phyloP scores from a whole-genome alignment of 2,888 invertebrate species.

The Macaria notata region DNA sequence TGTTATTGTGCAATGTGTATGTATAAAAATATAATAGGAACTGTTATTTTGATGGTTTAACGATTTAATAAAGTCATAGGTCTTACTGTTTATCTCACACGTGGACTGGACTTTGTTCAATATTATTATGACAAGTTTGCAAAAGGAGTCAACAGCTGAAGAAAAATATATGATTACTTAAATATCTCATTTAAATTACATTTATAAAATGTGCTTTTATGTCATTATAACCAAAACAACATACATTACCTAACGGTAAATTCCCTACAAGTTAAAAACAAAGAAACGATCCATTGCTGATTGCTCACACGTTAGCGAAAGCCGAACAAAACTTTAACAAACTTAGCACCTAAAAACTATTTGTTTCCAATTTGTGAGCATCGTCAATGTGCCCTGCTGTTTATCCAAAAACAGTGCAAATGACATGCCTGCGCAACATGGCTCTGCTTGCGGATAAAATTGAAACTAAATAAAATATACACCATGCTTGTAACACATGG shows the following conservation, averaged over 20 bases:
- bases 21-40: no score
- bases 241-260: constrained; percentile 55
- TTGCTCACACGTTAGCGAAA: constrained; percentile 79
- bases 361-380: constrained; percentile 74
- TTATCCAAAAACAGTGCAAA: constrained; percentile 80
- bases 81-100: constrained; percentile 13
- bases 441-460: no score
- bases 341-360: constrained; percentile 76
- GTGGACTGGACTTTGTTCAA: background rate
- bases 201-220: no score
- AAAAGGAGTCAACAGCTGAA: no score
- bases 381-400: constrained; percentile 72
- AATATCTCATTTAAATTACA: no score
- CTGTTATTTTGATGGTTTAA: background rate
- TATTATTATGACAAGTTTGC: no score
- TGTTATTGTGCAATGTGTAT: no score
- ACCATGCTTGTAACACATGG: no score
- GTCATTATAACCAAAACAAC: background rate
- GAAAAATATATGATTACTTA: no score
- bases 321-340: constrained; percentile 64
- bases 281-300: constrained; percentile 52
- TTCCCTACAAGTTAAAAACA: constrained; percentile 45
- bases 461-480: no score
- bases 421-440: constrained; percentile 46
- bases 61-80: constrained; percentile 9